These are phyloP conservation scores for Drosophila kohkoa DNA, from an alignment of 1,140 invertebrate genomes.

Conservation along the genomic window DNA sequence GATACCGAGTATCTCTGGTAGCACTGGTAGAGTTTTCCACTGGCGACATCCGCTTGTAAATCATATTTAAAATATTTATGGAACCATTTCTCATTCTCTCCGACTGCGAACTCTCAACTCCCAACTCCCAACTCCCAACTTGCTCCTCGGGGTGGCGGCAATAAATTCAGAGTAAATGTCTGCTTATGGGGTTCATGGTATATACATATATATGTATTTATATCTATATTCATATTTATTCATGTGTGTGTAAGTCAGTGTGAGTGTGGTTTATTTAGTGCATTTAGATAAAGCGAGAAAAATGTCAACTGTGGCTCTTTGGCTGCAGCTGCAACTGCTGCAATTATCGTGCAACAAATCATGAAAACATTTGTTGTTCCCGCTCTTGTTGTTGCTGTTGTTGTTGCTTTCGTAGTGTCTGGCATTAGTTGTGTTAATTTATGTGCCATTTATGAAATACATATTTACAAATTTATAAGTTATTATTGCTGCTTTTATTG, in stretches of 20 bases:
- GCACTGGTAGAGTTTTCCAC: constrained; percentile 30
- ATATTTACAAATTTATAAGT: constrained; percentile 80
- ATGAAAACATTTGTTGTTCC: constrained; percentile 54
- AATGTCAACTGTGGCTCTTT: constrained; percentile 70
- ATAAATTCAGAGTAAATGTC: constrained; percentile 72
- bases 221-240: neutral
- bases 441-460: constrained; percentile 81
- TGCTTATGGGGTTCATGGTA: constrained; percentile 53
- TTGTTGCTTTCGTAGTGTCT: constrained; percentile 44
- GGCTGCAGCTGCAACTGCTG: constrained; percentile 62
- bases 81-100: constrained; percentile 1
- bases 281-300: constrained; percentile 76
- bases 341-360: constrained; percentile 80
- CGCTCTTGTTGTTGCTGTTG: constrained; percentile 34
- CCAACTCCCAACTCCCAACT: constrained; percentile 1
- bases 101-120: neutral
- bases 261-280: constrained; percentile 69
- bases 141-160: constrained; percentile 1
- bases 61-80: constrained; percentile 81
- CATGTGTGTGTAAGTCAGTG: constrained; percentile 11
- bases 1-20: constrained; percentile 2
- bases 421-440: constrained; percentile 81
- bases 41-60: constrained; percentile 78
- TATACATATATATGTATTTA: constrained; percentile 33
- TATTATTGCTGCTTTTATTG: constrained; percentile 55